phyloP scores from a whole-genome alignment of 2,888 invertebrate genomes.

The Salpingus planirostris region DNA sequence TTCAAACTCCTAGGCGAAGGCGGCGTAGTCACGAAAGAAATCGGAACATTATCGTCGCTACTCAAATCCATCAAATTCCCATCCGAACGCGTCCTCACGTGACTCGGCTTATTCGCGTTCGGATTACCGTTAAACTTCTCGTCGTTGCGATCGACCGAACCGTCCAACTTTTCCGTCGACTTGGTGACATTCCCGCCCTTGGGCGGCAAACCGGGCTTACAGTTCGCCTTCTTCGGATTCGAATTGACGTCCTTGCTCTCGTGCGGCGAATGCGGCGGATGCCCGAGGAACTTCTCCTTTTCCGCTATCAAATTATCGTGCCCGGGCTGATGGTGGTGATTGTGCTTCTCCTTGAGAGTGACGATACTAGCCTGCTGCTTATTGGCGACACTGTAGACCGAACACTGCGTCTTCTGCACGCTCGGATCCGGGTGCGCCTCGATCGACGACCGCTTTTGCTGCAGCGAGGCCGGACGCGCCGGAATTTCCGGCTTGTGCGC shows the following conservation, averaged over 20 bases:
- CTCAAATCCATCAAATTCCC: conserved; percentile 38
- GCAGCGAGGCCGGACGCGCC: conserved; percentile 64
- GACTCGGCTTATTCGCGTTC: conserved; percentile 33
- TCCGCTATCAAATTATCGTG: conserved; percentile 39
- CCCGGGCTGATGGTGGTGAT: conserved; percentile 31
- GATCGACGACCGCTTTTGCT: conserved; percentile 27
- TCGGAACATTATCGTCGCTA: conserved; percentile 13
- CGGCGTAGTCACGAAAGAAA: conserved; percentile 24
- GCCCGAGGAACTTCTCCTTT: conserved; percentile 38
- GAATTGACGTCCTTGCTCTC: conserved; percentile 34
- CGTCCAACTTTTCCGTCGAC: conserved; percentile 15
- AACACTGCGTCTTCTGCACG: conserved; percentile 56
- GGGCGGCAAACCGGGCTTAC: conserved; percentile 14
- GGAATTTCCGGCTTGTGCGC: conserved; percentile 70
- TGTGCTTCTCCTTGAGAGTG: conserved; percentile 28
- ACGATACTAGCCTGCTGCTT: conserved; percentile 61
- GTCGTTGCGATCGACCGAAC: conserved; percentile 16
- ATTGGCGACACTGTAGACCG: conserved; percentile 57
- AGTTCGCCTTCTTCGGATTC: conserved; percentile 9
- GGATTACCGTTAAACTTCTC: conserved; percentile 30
- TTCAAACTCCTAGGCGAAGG: conserved; percentile 34
- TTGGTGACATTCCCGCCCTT: conserved; percentile 13
- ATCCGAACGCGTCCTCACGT: conserved; percentile 40
- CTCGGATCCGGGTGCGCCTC: conserved; percentile 34
- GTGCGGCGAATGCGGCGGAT: conserved; percentile 21